Evolutionary conservation across 1,140 invertebrate genomes (phyloP), one percentile per base, ranked within the genome.

Genomic region (Aphelinus atriplicis): DNA sequence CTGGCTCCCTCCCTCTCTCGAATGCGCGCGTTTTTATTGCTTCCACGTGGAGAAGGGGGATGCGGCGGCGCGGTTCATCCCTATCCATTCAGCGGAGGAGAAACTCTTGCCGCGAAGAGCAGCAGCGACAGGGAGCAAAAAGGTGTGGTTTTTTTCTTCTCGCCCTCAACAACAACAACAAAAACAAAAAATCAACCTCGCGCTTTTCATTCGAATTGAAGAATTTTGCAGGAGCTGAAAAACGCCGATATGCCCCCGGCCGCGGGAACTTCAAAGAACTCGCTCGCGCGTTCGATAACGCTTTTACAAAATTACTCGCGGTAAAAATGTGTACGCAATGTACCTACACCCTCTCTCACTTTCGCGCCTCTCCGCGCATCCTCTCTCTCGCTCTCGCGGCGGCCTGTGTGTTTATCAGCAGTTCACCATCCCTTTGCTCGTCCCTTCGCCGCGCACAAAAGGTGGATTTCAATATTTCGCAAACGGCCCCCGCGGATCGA

Each of bases 1-100:
- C 26, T 26, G 26, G 26, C 26, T 26, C 26, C 26, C 70, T 56
- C 68, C 67, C 75, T 77, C 51, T 57, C 63, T 72, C 78, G 50
- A 75, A 63, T 64, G 47, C 65, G 57, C 26, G 26, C 26, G 73
- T 78, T 70, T 70, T 70, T 73, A 75, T 70, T 73, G 70, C 48
- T 71, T 1, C 66, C 10, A 7, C 42, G 26, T 26, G 26, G 26
- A 26, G 26, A 26, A 26, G 26, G 26, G 26, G 26, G 26, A 26
- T 26, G 26, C 26, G 26, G 26, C 26, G 26, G 26, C 26, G 26
- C 26, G 26, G 26, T 26, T 26, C 26, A 26, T 26, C 26, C 26
- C 26, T 26, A 26, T 50, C 45, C 42, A 63, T 47, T 61, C 3
- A n/a, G 42, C 60, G 56, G 55, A 57, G 26, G 43, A 63, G 51